Conservation (phyloP, 30 jellyfish, hydroid and myxozoan genomes). For the Haliclystus octoradiatus region DNA sequence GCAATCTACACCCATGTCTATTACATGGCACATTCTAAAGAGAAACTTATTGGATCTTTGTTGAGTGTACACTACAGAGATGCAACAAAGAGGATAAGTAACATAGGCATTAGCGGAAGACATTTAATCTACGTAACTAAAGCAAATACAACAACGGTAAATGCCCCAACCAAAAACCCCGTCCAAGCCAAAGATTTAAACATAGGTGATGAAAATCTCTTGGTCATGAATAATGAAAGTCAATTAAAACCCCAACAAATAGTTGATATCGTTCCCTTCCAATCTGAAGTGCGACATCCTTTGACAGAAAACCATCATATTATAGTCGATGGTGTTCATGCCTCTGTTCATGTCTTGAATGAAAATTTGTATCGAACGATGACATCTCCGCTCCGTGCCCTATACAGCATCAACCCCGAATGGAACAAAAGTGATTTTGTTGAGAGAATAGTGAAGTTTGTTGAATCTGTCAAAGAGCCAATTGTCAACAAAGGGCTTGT, state of each 20-base stretch:
- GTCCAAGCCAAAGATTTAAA: no score
- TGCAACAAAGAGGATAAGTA: background rate
- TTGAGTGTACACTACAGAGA: conserved; percentile 12
- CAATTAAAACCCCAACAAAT: conserved; percentile 1
- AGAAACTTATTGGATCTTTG: background rate
- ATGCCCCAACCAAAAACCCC: no score
- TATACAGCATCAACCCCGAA: conserved; percentile 28
- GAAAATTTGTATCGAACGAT: conserved; percentile 22
- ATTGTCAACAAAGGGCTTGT: no score
- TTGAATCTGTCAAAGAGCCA: conserved; percentile 28
- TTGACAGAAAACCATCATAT: conserved; percentile 38
- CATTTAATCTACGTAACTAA: conserved; percentile 30
- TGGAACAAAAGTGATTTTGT: conserved; percentile 18
- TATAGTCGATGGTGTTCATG: conserved; percentile 29
- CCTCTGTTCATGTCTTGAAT: conserved; percentile 22
- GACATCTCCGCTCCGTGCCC: conserved; percentile 20
- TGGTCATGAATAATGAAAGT: conserved; percentile 5
- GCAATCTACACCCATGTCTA: conserved; percentile 16
- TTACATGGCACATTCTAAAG: conserved; percentile 23
- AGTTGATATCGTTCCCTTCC: conserved; percentile 5
- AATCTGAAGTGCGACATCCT: conserved; percentile 16
- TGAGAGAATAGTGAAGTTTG: conserved; percentile 22
- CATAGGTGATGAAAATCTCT: conserved; percentile 23
- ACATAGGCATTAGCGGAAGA: conserved; percentile 33
- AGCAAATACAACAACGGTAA: no score